Percentiles rank a stretch among this genome's conserved stretches.
phyloP scores from a whole-genome alignment of 2,888 invertebrate species.

The Drosophila melanosoma region DNA sequence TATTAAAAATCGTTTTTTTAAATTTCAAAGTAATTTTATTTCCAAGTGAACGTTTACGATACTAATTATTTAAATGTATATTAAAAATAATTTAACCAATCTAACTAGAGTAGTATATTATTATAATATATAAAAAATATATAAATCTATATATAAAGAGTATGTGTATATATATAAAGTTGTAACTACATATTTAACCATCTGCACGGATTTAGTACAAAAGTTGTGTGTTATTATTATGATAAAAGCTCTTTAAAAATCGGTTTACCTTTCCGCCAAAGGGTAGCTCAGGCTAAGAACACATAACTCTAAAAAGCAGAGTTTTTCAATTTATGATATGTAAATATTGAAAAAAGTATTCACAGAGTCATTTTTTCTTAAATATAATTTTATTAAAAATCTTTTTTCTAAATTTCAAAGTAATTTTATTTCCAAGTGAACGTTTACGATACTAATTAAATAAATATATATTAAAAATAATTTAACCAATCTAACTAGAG shows the following conservation, averaged over 20 bases:
- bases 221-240: constrained; percentile 73
- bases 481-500: not conserved
- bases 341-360: not conserved
- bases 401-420: not conserved
- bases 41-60: too few relatives aligned
- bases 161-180: not conserved
- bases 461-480: not conserved
- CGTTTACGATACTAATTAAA: not conserved
- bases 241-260: constrained; percentile 56
- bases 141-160: not conserved
- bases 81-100: not conserved
- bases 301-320: not conserved
- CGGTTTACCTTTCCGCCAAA: not conserved
- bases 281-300: not conserved
- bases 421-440: not conserved
- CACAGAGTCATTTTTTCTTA: not conserved
- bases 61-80: too few relatives aligned
- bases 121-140: too few relatives aligned
- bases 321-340: not conserved
- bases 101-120: not conserved
- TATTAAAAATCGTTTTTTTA: not conserved
- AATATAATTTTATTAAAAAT: not conserved
- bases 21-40: not conserved
- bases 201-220: constrained; percentile 57
- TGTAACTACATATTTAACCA: too few relatives aligned